Evolutionary conservation across 2,888 invertebrate species (phyloP), one percentile per base, ranked within the genome.

Genomic region (Hypselothyrea guttata): DNA sequence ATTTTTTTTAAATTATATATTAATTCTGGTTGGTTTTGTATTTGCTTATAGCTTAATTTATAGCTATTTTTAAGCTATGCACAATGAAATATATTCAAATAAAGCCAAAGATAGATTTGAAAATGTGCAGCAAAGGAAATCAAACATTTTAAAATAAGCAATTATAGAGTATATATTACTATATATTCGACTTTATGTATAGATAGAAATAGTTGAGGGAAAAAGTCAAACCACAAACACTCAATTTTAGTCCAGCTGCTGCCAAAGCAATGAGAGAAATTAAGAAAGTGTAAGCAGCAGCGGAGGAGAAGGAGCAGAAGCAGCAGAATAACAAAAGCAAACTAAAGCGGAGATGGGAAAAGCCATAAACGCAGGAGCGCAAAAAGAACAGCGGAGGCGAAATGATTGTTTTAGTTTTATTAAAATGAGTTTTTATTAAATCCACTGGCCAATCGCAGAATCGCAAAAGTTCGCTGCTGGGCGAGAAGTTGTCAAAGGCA

Each of bases 401-500:
- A 46, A 62, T 49, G 37, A 66, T 72, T 84, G 82, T 71, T 67
- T 78, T 76, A 73, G 74, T 76, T 81, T 67, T 67, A 65, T 81
- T 76, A 63, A 78, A 78, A 81, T 70, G 64, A 56, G 48, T 70
- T 76, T 59, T 62, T 71, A 59, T 71, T 63, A 75, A 73, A 61
- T 54, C 58, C 45, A 62, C 45, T 37, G 57, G 63, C 49, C 64
- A 64, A 68, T 71, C 72, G 30, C 15, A 58, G 63, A 64, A 68
- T 71, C 72, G 30, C 15, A 58, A 68, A 49, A 72, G 54, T 72
- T 71, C 18, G 47, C 44, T 45, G 42, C 42, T 45, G 37, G 51
- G 37, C 59, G 42, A 59, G 57, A 78, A 64, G 41, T 72, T 77
- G 77, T 73, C 84, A 77, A 84, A 73, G 82, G 64, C 74, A 84